Base-by-base conservation (phyloP, 2,888 invertebrate species). In the Parnassius smintheus region DNA sequence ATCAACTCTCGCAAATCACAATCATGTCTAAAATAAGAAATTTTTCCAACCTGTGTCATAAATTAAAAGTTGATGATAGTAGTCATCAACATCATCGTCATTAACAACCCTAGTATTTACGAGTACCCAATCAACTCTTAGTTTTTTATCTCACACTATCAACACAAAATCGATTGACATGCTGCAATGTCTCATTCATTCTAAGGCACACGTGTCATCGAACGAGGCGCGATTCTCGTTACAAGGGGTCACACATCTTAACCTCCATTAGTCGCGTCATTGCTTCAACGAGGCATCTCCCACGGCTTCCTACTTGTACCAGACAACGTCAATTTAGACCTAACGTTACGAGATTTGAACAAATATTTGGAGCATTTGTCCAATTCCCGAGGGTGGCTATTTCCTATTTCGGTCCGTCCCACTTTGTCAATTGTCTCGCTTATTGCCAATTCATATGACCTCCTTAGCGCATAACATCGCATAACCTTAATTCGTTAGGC, bases 201-300 rank as follows among this genome's bases (percentile, higher is more conserved):
- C 83, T 84, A 84, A 76, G 75, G 72, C 74, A 75, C 72, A 76
- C 75, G 83, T 78, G 82, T 4, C 82, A 82, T 82, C 81, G 76
- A 80, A 83, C 82, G 78, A 78, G 79, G 78, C 83, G 85, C 78
- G 80, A 76, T 74, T 72, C 82, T 87, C 78, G 83, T 88, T 85
- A 82, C 73, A 67, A 66, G 79, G 80, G 87, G 88, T 77, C 86
- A 86, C 80, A 83, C 81, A 85, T 89, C 87, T 91, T 91, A 85
- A 91, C 91, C 90, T 84, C 90, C 73, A 90, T 91, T 90, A 86
- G 80, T 74, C 75, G 75, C 80, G 78, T 82, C 82, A 82, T 83
- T 82, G 83, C 79, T 78, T 77, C 80, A 81, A 81, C 73, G 70
- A 73, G 65, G 60, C 71, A 75, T 85, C 83, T 86, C 90, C 88